Base-by-base conservation (phyloP, 2,888 invertebrate genomes). In the Busseola fusca region DNA sequence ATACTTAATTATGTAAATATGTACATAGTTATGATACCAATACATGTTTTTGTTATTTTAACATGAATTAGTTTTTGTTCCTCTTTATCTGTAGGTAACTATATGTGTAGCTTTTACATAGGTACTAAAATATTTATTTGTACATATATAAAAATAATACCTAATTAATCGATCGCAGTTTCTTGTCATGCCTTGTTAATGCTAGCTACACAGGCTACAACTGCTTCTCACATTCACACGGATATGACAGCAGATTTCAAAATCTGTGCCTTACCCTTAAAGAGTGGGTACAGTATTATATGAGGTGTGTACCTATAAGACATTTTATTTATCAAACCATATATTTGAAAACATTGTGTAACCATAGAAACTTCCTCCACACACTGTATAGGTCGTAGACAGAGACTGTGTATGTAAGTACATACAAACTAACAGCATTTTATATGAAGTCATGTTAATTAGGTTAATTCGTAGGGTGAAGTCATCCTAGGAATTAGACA, bases 281-380 rank as follows among this genome's bases (percentile, higher is more conserved):
- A n/a, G n/a, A n/a, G n/a, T n/a, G n/a, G n/a, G n/a, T n/a, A n/a
- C n/a, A n/a, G n/a, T n/a, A n/a, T 14, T 42, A 42, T 18, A 40
- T 12, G 40, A 21, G 25, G 40, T 21, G 25, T 30, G 30, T 63
- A 48, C 9, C 7, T 60, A 60, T 60, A 60, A 0, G 21, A 7
- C 18, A 21, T 21, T 60, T 60, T 60, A 14, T 66, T n/a, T n/a
- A 9, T 1, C n/a, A 59, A 54, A 30, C 3, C 5, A 57, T 60
- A 1, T 37, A 25, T 56, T 52, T 12, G 30, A 56, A 42, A 40
- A 54, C 16, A 54, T 54, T 14, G 45, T 37, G 45, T 45, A 76
- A 70, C 78, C 56, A 75, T 78, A 62, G 78, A 63, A 76, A 70
- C 80, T 34, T 50, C 25, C 18, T 48, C 3, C 27, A 64, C 37